These are phyloP conservation scores for Neoascia interrupta DNA, from an alignment of 2,888 invertebrate genomes.

Conservation along the genomic window DNA sequence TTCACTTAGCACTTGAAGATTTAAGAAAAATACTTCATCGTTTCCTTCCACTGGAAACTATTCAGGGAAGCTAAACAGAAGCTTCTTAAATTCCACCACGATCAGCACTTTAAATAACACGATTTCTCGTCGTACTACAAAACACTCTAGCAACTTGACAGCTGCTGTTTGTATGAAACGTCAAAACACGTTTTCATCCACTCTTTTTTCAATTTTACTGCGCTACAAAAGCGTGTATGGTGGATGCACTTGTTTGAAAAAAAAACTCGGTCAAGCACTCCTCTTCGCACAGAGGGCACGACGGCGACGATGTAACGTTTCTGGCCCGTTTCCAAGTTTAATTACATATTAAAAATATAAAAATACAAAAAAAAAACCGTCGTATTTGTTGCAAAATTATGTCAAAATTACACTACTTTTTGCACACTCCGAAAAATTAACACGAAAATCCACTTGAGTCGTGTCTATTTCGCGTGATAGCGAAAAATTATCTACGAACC, in stretches of 20 bases:
- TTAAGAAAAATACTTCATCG: too few species aligned
- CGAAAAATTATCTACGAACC: slow-evolving; percentile 33
- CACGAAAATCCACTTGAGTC: slow-evolving; percentile 4
- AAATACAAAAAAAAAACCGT: background rate
- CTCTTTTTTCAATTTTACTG: slow-evolving; percentile 25
- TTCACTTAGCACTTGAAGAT: too few species aligned
- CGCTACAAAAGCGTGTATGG: slow-evolving; percentile 23
- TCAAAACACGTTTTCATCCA: slow-evolving; percentile 61
- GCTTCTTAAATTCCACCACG: too few species aligned
- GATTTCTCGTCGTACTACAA: too few species aligned
- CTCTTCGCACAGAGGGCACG: slow-evolving; percentile 2
- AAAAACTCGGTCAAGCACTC: slow-evolving; percentile 54
- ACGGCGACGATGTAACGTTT: slow-evolving; percentile 5
- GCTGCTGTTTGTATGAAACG: slow-evolving; percentile 12
- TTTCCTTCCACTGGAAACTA: too few species aligned
- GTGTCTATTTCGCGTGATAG: slow-evolving; percentile 35
- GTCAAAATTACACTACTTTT: slow-evolving; percentile 6
- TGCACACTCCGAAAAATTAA: slow-evolving; percentile 32
- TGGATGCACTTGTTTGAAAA: slow-evolving; percentile 11
- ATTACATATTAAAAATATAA: background rate
- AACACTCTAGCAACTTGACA: slow-evolving; percentile 27
- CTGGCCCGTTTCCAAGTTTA: slow-evolving; percentile 41
- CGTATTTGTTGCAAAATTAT: slow-evolving; percentile 15
- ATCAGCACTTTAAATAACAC: too few species aligned
- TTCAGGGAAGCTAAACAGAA: too few species aligned